Conservation (phyloP, 2,113 vertebrate genomes). For the Takifugu bimaculatus region DNA sequence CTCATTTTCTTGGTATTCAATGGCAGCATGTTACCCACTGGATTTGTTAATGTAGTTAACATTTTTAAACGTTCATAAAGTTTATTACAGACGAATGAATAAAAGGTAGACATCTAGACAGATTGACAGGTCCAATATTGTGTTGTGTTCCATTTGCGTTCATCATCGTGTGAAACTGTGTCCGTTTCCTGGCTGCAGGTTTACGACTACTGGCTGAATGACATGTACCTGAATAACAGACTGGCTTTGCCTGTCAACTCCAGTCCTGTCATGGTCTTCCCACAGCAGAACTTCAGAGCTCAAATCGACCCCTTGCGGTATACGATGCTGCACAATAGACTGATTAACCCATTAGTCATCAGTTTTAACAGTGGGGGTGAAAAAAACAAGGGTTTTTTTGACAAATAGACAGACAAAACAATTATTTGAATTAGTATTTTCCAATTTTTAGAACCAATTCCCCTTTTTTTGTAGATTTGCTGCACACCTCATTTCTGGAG, state of each 20-base stretch:
- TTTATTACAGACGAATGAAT: not conserved
- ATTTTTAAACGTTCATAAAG: not conserved
- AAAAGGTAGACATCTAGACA: no score
- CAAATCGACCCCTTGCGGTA: conserved; percentile 87
- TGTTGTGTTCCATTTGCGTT: not conserved
- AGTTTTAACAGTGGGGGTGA: not conserved
- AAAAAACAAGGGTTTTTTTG: not conserved
- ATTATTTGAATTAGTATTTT: not conserved
- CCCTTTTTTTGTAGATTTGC: conserved; percentile 79
- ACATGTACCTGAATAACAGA: conserved; percentile 95
- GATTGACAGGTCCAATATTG: not conserved
- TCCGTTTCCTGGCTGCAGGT: conserved; percentile 70
- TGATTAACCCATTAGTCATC: not conserved
- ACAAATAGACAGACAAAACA: not conserved
- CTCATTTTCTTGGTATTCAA: not conserved
- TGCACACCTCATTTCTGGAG: conserved; percentile 88
- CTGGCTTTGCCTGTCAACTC: conserved; percentile 90
- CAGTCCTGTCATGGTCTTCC: conserved; percentile 90
- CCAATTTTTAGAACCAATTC: no score
- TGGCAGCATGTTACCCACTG: no score
- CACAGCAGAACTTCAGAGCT: conserved; percentile 82
- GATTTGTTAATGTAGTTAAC: no score
- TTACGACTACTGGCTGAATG: conserved; percentile 91
- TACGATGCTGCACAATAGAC: not conserved
- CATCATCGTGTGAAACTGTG: not conserved